Evolutionary conservation across 2,113 vertebrate genomes (phyloP).

Genomic region (Epinephelus moara): DNA sequence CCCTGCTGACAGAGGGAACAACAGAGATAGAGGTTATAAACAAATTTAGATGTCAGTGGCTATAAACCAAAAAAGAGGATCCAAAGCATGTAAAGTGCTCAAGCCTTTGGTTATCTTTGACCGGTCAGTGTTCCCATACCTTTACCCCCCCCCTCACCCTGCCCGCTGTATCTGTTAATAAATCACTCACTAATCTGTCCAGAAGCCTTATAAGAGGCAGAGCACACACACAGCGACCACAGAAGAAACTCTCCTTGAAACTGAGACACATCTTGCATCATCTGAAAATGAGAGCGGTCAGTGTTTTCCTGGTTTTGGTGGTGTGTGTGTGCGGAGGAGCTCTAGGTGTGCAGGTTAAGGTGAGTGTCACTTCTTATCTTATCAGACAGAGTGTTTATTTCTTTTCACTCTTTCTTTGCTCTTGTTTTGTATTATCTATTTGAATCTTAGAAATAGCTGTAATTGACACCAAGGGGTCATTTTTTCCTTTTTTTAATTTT

Average conservation of each 20-base stretch:
- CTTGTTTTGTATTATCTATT: background rate
- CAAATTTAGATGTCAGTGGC: background rate
- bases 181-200: constrained; percentile 48
- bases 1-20: constrained; percentile 1
- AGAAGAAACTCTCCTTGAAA: constrained; percentile 33
- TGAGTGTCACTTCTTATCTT: constrained; percentile 54
- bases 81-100: background rate
- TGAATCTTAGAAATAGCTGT: background rate
- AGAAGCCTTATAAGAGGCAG: constrained; percentile 56
- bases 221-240: background rate
- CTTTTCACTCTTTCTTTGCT: background rate
- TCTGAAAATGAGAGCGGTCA: constrained; percentile 70
- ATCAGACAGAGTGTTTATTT: too few species aligned
- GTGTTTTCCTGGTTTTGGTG: constrained; percentile 51
- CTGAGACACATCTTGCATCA: constrained; percentile 2
- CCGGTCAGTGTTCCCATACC: background rate
- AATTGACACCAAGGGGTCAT: background rate
- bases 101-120: constrained; percentile 37
- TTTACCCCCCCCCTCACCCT: background rate
- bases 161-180: constrained; percentile 45
- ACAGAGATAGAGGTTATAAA: constrained; percentile 35
- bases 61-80: constrained; percentile 68
- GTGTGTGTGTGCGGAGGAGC: constrained; percentile 54
- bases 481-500: too few species aligned
- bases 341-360: constrained; percentile 69